These are phyloP conservation scores for Pseudochromis fuscus DNA, from an alignment of 2,797 vertebrate species.

Conservation along the genomic window DNA sequence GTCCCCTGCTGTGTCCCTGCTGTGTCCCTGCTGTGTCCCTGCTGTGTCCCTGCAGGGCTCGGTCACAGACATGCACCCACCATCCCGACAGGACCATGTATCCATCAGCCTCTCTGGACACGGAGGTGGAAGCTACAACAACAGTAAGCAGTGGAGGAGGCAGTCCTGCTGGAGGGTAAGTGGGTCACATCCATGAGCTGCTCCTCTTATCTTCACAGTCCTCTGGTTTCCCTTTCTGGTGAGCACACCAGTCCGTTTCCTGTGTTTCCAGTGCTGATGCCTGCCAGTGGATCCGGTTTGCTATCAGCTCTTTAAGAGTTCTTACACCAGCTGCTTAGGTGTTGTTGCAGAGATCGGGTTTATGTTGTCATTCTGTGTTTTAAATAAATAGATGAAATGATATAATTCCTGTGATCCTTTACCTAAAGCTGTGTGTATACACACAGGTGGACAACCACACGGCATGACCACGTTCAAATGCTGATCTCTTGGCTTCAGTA, in stretches of 20 bases:
- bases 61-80: constrained; percentile 84
- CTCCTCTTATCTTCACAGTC: not conserved
- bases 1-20: too few species aligned
- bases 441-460: too few species aligned
- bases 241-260: not conserved
- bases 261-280: not conserved
- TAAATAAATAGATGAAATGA: not conserved
- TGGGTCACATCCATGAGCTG: not conserved
- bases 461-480: too few species aligned
- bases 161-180: constrained; percentile 93
- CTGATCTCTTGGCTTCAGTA: too few species aligned
- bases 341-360: too few species aligned
- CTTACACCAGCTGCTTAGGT: too few species aligned
- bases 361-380: too few species aligned
- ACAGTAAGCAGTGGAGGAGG: constrained; percentile 89
- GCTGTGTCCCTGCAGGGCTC: constrained; percentile 46
- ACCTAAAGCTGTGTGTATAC: too few species aligned
- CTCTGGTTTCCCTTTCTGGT: not conserved
- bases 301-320: too few species aligned
- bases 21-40: too few species aligned
- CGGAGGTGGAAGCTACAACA: constrained; percentile 81
- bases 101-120: constrained; percentile 86
- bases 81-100: constrained; percentile 88
- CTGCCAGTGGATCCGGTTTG: not conserved
- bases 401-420: not conserved